Evolutionary conservation across 2,888 invertebrate species (phyloP), one percentile per base, ranked within the genome.

Genomic region (Spodoptera picta): DNA sequence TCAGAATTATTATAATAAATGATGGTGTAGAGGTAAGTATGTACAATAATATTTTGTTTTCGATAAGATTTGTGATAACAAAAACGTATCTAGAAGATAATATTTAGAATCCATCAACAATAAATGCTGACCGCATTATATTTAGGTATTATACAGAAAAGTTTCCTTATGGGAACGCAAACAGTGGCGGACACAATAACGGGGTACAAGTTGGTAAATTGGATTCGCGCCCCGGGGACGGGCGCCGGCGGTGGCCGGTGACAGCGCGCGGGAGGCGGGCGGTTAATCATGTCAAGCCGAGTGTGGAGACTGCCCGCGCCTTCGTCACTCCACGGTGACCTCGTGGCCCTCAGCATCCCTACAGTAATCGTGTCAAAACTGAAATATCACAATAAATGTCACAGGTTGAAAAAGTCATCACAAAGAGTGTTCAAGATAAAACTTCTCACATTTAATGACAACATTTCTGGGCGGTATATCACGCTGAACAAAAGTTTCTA

Each of bases 181-280:
- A 83, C 81, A 81, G 74, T 73, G 71, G 81, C 81, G 85, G 85
- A 86, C 88, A 89, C 89, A 89, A 90, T 89, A 90, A 88, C 87
- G 83, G 84, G 84, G 86, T 87, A 90, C 89, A 90, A 90, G 89
- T 91, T 87, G 86, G 89, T 87, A 92, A 91, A 92, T 92, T 92
- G 90, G 91, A 91, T 91, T 89, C 84, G 76, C 83, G 83, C 90
- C 89, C 90, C 77, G 65, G 91, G 90, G 91, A 91, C 85, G 77
- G 84, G 77, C 79, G 83, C 80, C 83, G 75, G 79, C 77, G 74
- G 73, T 65, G 61, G 67, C 66, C 63, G 73, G 74, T 67, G 77
- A 69, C 70, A 65, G 67, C 59, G 60, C 43, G 53, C 27, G 68
- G 64, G 31, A 23, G 23, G 11, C 50, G 43, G 56, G 63, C 65